Percentiles rank a stretch among this genome's conserved stretches.
phyloP scores from a whole-genome alignment of 2,797 vertebrate genomes.

The Dicrostonyx torquatus region DNA sequence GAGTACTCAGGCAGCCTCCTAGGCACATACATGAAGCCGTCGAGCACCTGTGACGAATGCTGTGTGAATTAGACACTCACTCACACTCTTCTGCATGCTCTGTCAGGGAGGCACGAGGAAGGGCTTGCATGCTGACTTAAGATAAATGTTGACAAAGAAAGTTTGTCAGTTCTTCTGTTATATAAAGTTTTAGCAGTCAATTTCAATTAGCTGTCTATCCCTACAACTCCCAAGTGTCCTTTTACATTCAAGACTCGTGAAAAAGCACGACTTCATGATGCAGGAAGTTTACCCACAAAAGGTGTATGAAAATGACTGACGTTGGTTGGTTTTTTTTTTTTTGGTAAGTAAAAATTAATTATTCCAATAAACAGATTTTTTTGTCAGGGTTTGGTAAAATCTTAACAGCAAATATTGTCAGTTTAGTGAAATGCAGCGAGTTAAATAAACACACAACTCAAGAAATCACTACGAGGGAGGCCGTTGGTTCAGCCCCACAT shows the following conservation, averaged over 20 bases:
- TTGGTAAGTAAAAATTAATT: neutral
- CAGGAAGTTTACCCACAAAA: conserved; percentile 7
- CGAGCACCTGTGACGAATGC: neutral
- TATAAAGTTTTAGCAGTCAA: neutral
- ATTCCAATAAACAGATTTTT: conserved; percentile 28
- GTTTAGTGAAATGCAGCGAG: conserved; percentile 22
- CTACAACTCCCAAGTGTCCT: conserved; percentile 7
- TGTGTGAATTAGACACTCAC: neutral
- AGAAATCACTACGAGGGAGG: neutral
- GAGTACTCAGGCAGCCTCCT: neutral
- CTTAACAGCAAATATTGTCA: neutral
- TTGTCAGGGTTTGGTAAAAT: conserved; percentile 25
- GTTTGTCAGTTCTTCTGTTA: neutral
- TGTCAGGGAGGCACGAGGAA: neutral
- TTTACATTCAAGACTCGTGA: neutral
- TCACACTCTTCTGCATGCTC: neutral
- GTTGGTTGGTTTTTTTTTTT: neutral
- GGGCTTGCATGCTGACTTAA: neutral
- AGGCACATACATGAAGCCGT: neutral
- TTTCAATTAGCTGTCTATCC: neutral
- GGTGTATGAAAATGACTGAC: neutral
- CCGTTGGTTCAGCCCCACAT: neutral
- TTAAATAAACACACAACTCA: neutral
- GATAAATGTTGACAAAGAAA: neutral
- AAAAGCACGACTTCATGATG: neutral